Conservation (phyloP, 2,797 vertebrate species). For the Clarias pachynema region DNA sequence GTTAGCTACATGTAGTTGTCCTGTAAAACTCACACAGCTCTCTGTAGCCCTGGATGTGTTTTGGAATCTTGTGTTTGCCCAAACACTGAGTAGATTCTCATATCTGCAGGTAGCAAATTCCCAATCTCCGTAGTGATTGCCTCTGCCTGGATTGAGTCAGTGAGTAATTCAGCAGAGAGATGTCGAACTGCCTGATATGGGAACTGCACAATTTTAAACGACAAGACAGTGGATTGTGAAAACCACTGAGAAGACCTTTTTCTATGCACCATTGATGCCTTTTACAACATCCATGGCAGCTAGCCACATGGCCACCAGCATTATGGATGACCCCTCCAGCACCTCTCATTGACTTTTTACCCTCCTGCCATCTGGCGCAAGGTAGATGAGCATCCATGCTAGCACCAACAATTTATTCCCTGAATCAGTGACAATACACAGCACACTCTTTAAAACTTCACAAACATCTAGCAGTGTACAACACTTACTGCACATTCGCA, state of each 20-base stretch:
- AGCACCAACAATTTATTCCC: neutral
- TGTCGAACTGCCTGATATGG: neutral
- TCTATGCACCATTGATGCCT: neutral
- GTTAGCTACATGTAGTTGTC: neutral
- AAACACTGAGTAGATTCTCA: neutral
- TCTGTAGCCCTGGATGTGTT: neutral
- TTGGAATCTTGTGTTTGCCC: neutral
- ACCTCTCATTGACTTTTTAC: neutral
- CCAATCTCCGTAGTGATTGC: neutral
- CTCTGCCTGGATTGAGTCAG: no score
- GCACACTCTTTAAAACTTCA: neutral
- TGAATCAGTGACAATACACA: neutral
- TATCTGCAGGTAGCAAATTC: neutral
- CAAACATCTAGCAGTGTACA: neutral
- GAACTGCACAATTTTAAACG: neutral
- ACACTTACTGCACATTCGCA: neutral
- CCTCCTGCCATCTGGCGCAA: neutral
- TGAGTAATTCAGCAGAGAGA: neutral
- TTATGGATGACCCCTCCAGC: neutral
- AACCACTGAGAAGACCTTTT: neutral
- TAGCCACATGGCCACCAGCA: neutral
- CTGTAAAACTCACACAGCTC: neutral
- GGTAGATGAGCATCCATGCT: neutral
- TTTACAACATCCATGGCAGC: neutral
- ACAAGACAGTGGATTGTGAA: neutral